These are phyloP conservation scores for Leptocoma aspasia DNA, from an alignment of 2,113 vertebrate species.

Conservation along the genomic window DNA sequence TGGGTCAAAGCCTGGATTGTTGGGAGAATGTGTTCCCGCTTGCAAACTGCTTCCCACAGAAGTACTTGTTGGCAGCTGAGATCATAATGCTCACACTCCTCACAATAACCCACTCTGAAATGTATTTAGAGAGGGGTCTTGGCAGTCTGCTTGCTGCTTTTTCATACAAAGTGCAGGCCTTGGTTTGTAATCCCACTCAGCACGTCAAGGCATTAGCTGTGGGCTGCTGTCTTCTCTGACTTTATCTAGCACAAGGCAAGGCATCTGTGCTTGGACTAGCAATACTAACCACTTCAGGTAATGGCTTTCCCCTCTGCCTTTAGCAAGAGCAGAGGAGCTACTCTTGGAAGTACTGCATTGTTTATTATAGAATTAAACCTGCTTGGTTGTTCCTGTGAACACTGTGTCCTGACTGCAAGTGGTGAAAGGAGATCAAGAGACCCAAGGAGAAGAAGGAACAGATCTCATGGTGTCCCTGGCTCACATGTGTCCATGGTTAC, in stretches of 20 bases:
- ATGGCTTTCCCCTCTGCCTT: not conserved
- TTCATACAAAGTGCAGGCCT: not conserved
- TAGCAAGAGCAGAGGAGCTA: not conserved
- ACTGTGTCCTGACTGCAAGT: not conserved
- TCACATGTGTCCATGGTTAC: not conserved
- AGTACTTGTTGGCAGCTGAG: constrained; percentile 47
- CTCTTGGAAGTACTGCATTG: not conserved
- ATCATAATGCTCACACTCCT: constrained; percentile 16
- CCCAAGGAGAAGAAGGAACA: not conserved
- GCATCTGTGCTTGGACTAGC: not conserved
- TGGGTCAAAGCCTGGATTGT: constrained; percentile 60
- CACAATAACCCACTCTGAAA: constrained; percentile 50
- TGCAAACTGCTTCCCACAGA: constrained; percentile 41
- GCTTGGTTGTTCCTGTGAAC: not conserved
- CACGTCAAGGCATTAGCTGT: not conserved
- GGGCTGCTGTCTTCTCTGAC: not conserved
- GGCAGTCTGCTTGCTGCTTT: constrained; percentile 12
- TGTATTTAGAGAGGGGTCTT: constrained; percentile 42
- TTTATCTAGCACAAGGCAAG: not conserved
- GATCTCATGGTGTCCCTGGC: not conserved
- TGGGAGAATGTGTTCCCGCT: not conserved
- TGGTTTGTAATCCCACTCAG: constrained; percentile 1
- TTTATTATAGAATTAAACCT: not conserved
- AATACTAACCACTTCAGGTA: not conserved
- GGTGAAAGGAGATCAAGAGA: not conserved